Conservation (phyloP, 2,797 vertebrate genomes). For the Mus caroli region DNA sequence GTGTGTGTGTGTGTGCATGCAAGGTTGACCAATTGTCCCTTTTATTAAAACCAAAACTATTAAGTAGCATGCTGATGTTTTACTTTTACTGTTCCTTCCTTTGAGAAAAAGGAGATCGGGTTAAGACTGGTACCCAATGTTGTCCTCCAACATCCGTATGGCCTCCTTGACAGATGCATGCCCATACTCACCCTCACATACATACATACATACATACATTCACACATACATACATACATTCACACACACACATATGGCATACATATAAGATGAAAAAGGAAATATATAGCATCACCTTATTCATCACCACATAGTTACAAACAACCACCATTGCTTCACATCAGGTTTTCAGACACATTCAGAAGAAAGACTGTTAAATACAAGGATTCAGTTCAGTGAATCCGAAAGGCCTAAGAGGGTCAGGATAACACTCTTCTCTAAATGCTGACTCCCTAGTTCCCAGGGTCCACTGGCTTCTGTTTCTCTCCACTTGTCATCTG, state of each 20-base stretch:
- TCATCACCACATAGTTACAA: not conserved
- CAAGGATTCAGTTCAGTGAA: not conserved
- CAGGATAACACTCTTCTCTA: not conserved
- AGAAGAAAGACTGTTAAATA: not conserved
- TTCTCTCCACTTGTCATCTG: not conserved
- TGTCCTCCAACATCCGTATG: not conserved
- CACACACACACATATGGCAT: not conserved
- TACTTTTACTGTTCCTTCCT: no score
- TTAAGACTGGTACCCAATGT: not conserved
- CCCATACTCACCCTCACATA: not conserved
- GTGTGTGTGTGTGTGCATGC: no score
- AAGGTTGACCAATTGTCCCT: no score
- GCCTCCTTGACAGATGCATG: not conserved
- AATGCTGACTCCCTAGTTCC: not conserved
- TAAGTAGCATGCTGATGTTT: no score
- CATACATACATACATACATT: not conserved
- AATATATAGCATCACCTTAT: not conserved
- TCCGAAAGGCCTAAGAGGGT: not conserved
- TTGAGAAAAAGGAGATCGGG: no score
- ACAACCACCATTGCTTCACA: not conserved
- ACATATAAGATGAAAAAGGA: not conserved
- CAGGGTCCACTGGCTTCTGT: not conserved
- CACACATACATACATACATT: accelerated
- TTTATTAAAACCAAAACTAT: no score
- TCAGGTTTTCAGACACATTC: not conserved